Evolutionary conservation across 2,113 vertebrate species (phyloP).

Genomic region (Tyto alba): DNA sequence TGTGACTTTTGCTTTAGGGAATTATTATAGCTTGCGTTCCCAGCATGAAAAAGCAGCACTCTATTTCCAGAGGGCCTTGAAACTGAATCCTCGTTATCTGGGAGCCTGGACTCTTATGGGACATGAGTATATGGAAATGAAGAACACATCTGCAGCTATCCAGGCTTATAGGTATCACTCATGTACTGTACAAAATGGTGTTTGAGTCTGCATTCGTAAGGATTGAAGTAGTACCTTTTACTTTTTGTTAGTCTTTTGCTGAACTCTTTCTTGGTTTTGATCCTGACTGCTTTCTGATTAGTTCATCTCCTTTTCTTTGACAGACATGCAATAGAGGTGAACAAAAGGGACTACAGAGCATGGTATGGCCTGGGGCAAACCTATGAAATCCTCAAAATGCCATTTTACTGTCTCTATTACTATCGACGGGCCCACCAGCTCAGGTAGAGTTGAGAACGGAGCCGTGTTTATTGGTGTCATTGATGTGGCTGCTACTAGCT

Average conservation of each 20-base stretch:
- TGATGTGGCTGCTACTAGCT: not conserved
- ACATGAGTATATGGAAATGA: conserved; percentile 99
- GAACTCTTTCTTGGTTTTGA: not conserved
- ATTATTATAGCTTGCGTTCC: conserved; percentile 96
- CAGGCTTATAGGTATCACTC: conserved; percentile 87
- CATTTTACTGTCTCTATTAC: conserved; percentile 98
- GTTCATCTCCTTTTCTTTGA: not conserved
- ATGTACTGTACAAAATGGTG: not conserved
- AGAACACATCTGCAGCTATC: conserved; percentile 97
- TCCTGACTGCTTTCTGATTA: not conserved
- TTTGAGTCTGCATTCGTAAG: not conserved
- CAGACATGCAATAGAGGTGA: conserved; percentile 98
- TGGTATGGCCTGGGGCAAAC: conserved; percentile 99
- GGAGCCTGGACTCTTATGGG: conserved; percentile 99
- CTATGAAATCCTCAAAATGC: conserved; percentile 99
- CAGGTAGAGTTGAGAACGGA: conserved; percentile 72
- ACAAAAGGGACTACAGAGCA: conserved; percentile 96
- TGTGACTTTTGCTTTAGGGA: conserved; percentile 73
- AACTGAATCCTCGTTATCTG: conserved; percentile 95
- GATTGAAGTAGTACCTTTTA: not conserved
- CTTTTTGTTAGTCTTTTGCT: not conserved
- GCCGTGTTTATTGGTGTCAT: not conserved
- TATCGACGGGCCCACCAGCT: conserved; percentile 97
- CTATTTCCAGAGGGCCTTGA: conserved; percentile 97
- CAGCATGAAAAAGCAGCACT: conserved; percentile 98